Evolutionary conservation across 1,140 invertebrate species (phyloP), one percentile per base, ranked within the genome.

Genomic region (Hycleus phaleratus): DNA sequence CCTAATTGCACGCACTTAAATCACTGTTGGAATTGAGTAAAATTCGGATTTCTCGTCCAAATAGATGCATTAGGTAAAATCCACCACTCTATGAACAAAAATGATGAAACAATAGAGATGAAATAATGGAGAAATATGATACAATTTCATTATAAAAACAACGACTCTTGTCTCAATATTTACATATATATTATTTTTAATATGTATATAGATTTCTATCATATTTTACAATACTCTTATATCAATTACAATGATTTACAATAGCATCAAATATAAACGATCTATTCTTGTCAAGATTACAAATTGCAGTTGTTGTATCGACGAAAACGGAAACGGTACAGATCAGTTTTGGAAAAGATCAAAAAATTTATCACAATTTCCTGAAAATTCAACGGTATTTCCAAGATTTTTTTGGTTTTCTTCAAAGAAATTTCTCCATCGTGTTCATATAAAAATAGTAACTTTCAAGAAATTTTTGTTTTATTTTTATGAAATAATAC

Each of bases 311-410:
- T 18, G 18, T 18, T 18, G 18, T 18, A 18, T 32, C 32, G 4
- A 32, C 7, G 4, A 32, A 32, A 32, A 49, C 50, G n/a, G 10
- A 50, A 48, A 49, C 47, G 49, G 44, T 49, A 50, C 48, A 52
- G 56, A 60, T 62, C 38, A 62, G 40, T 46, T 4, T 32, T 5
- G 32, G 4, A 32, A 32, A 5, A 32, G 32, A 32, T 32, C 32
- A 38, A 64, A 56, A 66, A 56, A 54, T 61, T 66, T 67, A 70
- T 70, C 68, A 70, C 68, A 70, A 62, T 67, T 67, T 61, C 56
- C 65, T 61, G 59, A 64, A 62, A 32, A 63, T 66, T 65, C 56
- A 65, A 67, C 64, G 65, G 67, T 57, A 53, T 46, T 68, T 58
- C 49, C 39, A 49, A 63, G 57, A 68, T 32, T 32, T 32, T 32